Conservation (phyloP, 1,140 invertebrate genomes). For the Drosophila tropicalis region DNA sequence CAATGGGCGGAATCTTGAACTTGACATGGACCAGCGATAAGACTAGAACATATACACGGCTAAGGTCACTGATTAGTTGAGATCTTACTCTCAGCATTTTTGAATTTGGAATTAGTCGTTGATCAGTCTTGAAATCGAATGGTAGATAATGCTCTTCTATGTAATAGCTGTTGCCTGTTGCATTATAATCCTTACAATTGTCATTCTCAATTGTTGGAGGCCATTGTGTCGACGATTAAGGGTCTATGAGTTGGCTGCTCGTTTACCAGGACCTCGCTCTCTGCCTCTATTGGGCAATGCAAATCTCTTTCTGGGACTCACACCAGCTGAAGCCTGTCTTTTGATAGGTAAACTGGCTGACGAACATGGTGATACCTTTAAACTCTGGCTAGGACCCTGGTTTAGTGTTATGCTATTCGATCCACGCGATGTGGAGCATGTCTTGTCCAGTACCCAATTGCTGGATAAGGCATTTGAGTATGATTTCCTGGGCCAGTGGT, state of each 20-base stretch:
- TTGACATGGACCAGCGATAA: conserved; percentile 25
- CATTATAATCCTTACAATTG: conserved; percentile 21
- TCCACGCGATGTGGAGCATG: conserved; percentile 59
- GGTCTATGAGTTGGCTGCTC: conserved; percentile 23
- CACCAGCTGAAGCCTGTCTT: conserved; percentile 36
- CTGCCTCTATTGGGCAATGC: conserved; percentile 65
- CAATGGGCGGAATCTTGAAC: conserved; percentile 28
- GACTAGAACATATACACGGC: background rate
- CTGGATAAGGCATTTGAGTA: conserved; percentile 84
- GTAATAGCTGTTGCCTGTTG: conserved; percentile 21
- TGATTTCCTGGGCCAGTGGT: conserved; percentile 88
- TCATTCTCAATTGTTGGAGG: conserved; percentile 38
- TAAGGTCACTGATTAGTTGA: background rate
- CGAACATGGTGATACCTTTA: conserved; percentile 49
- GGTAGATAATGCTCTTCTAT: background rate
- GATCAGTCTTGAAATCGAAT: background rate
- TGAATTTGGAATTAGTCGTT: background rate
- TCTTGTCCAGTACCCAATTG: conserved; percentile 53
- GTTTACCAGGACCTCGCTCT: conserved; percentile 39
- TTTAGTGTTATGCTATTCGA: conserved; percentile 66
- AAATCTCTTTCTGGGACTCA: conserved; percentile 51
- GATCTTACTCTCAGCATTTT: background rate
- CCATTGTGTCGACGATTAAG: conserved; percentile 18
- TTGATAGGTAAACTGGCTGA: conserved; percentile 45
- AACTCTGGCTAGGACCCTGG: conserved; percentile 59